Percentiles rank a stretch among this genome's conserved stretches.
phyloP scores from a whole-genome alignment of 2,113 vertebrate species.

The Crocuta crocuta region DNA sequence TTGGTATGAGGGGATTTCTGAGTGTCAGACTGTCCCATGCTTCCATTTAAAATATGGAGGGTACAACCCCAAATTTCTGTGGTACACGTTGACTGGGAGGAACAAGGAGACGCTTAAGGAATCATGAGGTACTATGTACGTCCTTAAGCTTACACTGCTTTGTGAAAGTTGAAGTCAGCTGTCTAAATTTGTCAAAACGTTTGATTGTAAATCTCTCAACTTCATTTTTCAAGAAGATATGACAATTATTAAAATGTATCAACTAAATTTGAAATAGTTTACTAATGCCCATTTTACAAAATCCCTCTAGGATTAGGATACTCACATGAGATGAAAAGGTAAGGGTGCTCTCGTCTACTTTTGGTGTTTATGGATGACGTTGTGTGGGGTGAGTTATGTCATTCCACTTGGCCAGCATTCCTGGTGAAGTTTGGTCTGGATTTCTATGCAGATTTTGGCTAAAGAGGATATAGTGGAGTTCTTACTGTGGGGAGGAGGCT shows the following conservation, averaged over 20 bases:
- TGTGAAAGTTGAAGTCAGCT: conserved; percentile 8
- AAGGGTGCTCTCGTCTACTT: not conserved
- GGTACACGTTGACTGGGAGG: not conserved
- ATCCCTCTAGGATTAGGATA: not conserved
- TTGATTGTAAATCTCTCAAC: not conserved
- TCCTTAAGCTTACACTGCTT: not conserved
- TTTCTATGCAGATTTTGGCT: not conserved
- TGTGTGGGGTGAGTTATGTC: not conserved
- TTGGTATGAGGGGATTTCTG: not conserved
- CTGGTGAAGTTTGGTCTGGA: not conserved
- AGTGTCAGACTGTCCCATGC: not conserved
- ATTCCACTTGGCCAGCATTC: not conserved
- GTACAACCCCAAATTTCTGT: not conserved
- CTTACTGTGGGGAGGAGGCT: not conserved
- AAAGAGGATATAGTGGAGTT: not conserved
- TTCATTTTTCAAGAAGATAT: conserved; percentile 41
- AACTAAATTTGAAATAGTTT: conserved; percentile 45
- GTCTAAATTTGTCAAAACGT: conserved; percentile 31
- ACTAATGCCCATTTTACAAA: conserved; percentile 9
- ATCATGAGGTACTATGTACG: not conserved
- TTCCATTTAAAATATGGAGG: not conserved
- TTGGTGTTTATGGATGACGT: not conserved
- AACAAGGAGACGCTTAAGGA: not conserved
- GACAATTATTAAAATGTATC: conserved; percentile 37
- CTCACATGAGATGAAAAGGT: not conserved